Evolutionary conservation across 1,140 invertebrate genomes (phyloP), one percentile per base, ranked within the genome.

Genomic region (Aphelinus atriplicis): DNA sequence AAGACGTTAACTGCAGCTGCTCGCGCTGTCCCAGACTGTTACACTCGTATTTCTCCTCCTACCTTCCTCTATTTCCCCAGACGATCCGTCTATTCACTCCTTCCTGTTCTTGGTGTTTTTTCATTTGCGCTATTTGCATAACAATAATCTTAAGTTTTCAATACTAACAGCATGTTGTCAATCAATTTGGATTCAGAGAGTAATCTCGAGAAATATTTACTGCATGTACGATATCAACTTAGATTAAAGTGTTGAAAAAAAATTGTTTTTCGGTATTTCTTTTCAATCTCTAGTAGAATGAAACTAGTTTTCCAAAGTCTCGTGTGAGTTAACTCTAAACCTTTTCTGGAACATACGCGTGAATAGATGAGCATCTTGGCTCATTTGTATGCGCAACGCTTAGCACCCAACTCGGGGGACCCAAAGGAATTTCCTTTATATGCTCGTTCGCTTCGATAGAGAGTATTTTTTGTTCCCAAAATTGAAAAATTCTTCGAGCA

Each of bases 1-100:
- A 85, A 85, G 86, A 88, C 87, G 85, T 88, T 86, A 85, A 88
- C 87, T 87, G 86, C 87, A 86, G 87, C 87, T 88, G 87, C 87
- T 88, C 87, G 87, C 87, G 87, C 87, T 88, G 86, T 86, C 83
- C 86, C 86, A 86, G 85, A 85, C 85, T 84, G 81, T 83, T 82
- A 74, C 76, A 71, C 63, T 73, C 61, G 79, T 69, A 57, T 56
- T 55, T 74, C 61, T 75, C 43, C 50, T 46, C 73, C 7, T 57
- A 69, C 43, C 53, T 4, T 61, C 64, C 62, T 56, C 57, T 48
- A 46, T 67, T 26, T 68, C 65, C 57, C 71, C 2, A 60, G 55
- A 43, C 53, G 51, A 51, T 73, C 51, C 48, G 26, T 56, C 45
- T n/a, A 55, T 26, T 66, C 9, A 42, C 3, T 42, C 47, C 58